Base-by-base conservation (phyloP, 2,113 vertebrate species). In the Phalacrocorax aristotelis region DNA sequence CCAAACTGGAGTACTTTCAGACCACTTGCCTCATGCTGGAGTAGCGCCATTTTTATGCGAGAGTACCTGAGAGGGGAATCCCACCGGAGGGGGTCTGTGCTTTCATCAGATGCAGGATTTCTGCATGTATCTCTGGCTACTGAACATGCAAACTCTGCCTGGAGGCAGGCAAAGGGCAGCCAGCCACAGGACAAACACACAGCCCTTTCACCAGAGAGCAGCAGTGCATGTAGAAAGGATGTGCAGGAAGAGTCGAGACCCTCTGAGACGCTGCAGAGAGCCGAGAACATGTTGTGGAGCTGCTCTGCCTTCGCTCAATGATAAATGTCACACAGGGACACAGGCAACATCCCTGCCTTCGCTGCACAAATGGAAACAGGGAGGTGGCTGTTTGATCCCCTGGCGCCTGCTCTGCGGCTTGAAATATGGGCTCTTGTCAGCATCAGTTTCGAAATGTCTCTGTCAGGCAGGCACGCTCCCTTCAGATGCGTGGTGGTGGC, bases 51-150 rank as follows among this genome's bases (percentile, higher is more conserved):
- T 51, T 29, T 15, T 6, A 17, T 6, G 10, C 21, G 51, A 46
- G 58, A 17, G 23, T 4, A 36, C n/a, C 51, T 5, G 29, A 78
- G 72, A 46, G 5, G 65, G 23, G 40, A 66, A 77, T 61, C 57
- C 78, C 72, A 23, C 69, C 0, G 0, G 38, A 42, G 62, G 7
- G 14, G 29, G 64, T 40, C 80, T 9, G 69, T 8, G 80, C 64
- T 55, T 72, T 26, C 69, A 7, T 13, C 17, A 2, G 11, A 8
- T 13, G 15, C 2, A 29, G 60, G 49, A 60, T 46, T 69, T 57
- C 48, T 36, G n/a, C 25, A 0, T 7, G 4, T 12, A 4, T 17
- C 25, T 30, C 57, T 75, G 17, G 0, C 23, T 40, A 0, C 27
- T 6, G 17, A 44, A 8, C 12, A 5, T 1, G 6, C 64, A 80